A percentile compares a stretch with the other conserved stretches of the same genome.
These are phyloP conservation scores for Drosophila persimilis DNA, from an alignment of 1,140 invertebrate genomes.

Conservation along the genomic window DNA sequence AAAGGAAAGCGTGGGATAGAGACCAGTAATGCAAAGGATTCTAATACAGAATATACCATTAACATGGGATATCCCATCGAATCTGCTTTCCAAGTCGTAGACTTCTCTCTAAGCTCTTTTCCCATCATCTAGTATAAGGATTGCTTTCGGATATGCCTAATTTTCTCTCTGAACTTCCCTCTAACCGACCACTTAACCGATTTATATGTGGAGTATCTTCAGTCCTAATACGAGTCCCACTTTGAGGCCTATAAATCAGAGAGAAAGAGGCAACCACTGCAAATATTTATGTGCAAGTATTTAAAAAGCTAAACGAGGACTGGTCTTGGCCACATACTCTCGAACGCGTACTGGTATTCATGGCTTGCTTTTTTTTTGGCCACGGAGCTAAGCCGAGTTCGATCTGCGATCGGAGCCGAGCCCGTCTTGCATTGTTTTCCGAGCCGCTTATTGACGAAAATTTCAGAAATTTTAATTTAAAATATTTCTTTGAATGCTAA, in stretches of 20 bases:
- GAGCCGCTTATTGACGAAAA: conserved; percentile 77
- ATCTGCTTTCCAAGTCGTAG: no score
- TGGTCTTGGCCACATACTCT: conserved; percentile 22
- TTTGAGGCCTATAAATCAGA: conserved; percentile 60
- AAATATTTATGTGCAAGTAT: conserved; percentile 69
- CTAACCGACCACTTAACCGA: not conserved
- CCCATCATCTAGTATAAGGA: no score
- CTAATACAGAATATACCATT: no score
- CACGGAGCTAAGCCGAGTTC: not conserved
- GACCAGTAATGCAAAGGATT: no score
- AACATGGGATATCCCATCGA: no score
- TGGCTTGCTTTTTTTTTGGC: conserved; percentile 20
- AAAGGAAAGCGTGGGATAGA: conserved; percentile 60
- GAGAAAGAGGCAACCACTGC: conserved; percentile 13
- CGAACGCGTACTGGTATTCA: conserved; percentile 2
- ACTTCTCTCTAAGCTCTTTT: no score
- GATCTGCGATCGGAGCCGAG: not conserved
- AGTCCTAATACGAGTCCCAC: not conserved
- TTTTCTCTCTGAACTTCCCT: no score
- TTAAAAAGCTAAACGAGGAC: conserved; percentile 47
- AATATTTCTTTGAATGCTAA: conserved; percentile 83
- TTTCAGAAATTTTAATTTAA: conserved; percentile 83
- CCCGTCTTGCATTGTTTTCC: conserved; percentile 61
- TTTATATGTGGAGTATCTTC: conserved; percentile 19
- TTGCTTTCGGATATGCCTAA: no score